Percentiles rank a stretch among this genome's conserved stretches.
Conservation (phyloP, 35 echinoderm and acorn worm genomes). For the Apostichopus parvimensis region DNA sequence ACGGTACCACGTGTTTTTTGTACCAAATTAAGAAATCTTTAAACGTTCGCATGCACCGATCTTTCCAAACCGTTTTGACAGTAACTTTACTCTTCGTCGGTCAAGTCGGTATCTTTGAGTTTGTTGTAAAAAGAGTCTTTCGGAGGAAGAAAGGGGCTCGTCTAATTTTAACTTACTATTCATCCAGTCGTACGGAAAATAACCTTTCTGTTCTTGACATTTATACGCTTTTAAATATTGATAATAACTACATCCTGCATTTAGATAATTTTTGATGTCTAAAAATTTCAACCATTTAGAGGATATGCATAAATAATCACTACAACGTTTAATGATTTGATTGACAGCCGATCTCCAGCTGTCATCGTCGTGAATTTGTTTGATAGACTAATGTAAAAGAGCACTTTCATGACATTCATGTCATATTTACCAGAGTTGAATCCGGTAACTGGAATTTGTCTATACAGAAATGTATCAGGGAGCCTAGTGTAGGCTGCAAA, state of each 20-base stretch:
- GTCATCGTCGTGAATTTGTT: not conserved
- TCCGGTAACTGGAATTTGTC: slow-evolving; percentile 17
- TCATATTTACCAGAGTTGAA: slow-evolving; percentile 48
- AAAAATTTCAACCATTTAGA: slow-evolving; percentile 42
- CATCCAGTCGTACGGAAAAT: slow-evolving; percentile 63
- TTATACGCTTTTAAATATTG: slow-evolving; percentile 64
- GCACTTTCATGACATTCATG: not conserved
- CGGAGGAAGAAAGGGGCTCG: not conserved
- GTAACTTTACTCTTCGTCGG: slow-evolving; percentile 43
- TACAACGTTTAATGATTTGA: slow-evolving; percentile 54
- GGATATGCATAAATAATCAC: slow-evolving; percentile 32
- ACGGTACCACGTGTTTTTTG: slow-evolving; percentile 53
- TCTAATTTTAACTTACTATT: slow-evolving; percentile 31
- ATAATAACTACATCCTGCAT: slow-evolving; percentile 47
- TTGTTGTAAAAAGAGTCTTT: slow-evolving; percentile 58
- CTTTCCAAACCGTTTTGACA: slow-evolving; percentile 55
- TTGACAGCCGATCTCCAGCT: not conserved
- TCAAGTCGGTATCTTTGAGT: slow-evolving; percentile 45
- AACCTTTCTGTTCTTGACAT: slow-evolving; percentile 37
- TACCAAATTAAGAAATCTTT: slow-evolving; percentile 66
- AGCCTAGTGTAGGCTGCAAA: slow-evolving; percentile 27
- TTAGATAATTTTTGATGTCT: slow-evolving; percentile 59
- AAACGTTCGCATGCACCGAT: slow-evolving; percentile 47
- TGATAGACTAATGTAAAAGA: not conserved
- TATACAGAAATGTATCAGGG: slow-evolving; percentile 22